A percentile compares a stretch with the other conserved stretches of the same genome.
phyloP scores from a whole-genome alignment of 2,797 vertebrate genomes.

The Leptatherina wallacei region DNA sequence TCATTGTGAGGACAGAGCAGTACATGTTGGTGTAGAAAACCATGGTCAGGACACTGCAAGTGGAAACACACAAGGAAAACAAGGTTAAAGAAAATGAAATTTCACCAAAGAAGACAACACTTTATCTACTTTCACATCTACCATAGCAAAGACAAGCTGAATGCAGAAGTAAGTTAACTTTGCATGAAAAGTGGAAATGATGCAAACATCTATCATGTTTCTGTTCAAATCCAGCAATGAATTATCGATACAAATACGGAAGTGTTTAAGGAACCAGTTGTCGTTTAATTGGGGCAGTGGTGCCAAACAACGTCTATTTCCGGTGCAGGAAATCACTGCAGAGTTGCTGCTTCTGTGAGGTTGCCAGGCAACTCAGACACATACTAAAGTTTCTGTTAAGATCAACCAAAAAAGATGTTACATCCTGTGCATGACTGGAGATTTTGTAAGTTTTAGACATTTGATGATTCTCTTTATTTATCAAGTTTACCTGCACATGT shows the following conservation, averaged over 20 bases:
- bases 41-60: slow-evolving; percentile 81
- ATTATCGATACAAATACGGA: not conserved
- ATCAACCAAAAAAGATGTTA: too few relatives aligned
- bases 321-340: not conserved
- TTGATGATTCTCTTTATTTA: not conserved
- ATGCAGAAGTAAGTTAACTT: not conserved
- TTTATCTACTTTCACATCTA: not conserved
- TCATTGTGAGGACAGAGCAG: slow-evolving; percentile 93
- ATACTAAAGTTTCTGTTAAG: not conserved
- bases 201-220: not conserved
- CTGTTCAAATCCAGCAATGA: not conserved
- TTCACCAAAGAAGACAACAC: not conserved
- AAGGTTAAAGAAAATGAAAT: not conserved
- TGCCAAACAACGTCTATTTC: not conserved
- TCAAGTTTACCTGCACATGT: slow-evolving; percentile 84
- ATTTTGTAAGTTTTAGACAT: not conserved
- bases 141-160: too few relatives aligned
- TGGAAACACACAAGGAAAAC: slow-evolving; percentile 7
- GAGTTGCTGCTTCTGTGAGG: not conserved
- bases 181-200: not conserved
- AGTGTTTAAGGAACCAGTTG: not conserved
- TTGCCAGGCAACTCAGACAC: not conserved
- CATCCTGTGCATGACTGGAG: not conserved
- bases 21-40: slow-evolving; percentile 95
- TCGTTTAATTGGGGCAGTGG: not conserved